A percentile compares a stretch with the other conserved stretches of the same genome.
phyloP scores from a whole-genome alignment of 2,888 invertebrate species.

The Caenorhabditis zanzibari region DNA sequence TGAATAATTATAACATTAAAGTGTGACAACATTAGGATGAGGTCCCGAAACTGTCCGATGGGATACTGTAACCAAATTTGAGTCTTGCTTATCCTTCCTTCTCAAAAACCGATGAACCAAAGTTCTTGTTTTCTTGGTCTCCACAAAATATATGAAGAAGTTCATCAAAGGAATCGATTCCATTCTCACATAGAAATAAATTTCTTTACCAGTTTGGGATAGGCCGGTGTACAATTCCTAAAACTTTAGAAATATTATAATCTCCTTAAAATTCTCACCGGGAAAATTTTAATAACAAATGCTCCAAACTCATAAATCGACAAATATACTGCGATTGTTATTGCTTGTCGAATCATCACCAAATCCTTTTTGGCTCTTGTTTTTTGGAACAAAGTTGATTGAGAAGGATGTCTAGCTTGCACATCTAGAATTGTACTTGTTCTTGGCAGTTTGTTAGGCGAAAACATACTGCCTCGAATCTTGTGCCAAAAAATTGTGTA shows the following conservation, averaged over 20 bases:
- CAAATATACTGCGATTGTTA: slow-evolving; percentile 6
- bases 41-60: slow-evolving; percentile 14
- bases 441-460: not conserved
- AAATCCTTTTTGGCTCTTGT: not conserved
- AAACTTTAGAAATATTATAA: not conserved
- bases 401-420: slow-evolving; percentile 1
- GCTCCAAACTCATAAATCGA: slow-evolving; percentile 26
- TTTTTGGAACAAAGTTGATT: not conserved
- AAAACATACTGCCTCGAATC: slow-evolving; percentile 9
- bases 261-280: not conserved
- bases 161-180: slow-evolving; percentile 28
- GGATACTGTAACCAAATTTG: slow-evolving; percentile 15
- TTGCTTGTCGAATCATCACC: slow-evolving; percentile 14
- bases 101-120: slow-evolving; percentile 13
- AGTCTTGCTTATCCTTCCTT: not conserved
- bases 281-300: not conserved
- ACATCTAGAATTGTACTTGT: slow-evolving; percentile 6
- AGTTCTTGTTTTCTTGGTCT: slow-evolving; percentile 29
- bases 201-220: slow-evolving; percentile 2
- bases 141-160: slow-evolving; percentile 38
- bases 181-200: slow-evolving; percentile 24
- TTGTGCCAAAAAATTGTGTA: not conserved
- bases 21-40: not conserved
- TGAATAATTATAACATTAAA: too few relatives aligned
- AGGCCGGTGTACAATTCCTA: slow-evolving; percentile 1